phyloP scores from a whole-genome alignment of 2,113 vertebrate genomes.

The Hypocryptadius cinnamomeus region DNA sequence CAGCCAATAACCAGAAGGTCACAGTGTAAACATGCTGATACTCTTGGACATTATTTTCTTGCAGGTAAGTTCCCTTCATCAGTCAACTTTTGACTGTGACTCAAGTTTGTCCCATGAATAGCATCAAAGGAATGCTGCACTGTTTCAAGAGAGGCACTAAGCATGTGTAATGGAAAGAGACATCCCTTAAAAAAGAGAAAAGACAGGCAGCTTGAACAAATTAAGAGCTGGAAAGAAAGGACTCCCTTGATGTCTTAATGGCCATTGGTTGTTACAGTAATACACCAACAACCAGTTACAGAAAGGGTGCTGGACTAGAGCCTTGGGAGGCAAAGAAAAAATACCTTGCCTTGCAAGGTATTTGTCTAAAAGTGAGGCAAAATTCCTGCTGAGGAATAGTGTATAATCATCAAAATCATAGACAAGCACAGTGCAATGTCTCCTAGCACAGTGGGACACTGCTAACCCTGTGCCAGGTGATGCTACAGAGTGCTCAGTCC shows the following conservation, averaged over 20 bases:
- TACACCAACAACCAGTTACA: background rate
- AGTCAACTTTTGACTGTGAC: too few relatives aligned
- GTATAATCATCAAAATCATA: background rate
- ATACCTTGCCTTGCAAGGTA: background rate
- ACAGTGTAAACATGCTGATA: background rate
- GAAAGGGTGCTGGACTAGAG: background rate
- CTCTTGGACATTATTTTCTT: background rate
- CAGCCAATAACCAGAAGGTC: background rate
- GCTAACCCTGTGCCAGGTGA: background rate
- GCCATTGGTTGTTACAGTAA: background rate
- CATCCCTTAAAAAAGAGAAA: background rate
- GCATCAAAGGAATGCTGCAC: background rate
- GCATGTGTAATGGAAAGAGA: background rate
- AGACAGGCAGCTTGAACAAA: background rate
- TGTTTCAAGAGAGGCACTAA: background rate
- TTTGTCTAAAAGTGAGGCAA: background rate
- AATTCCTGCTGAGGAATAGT: background rate
- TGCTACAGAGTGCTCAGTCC: background rate
- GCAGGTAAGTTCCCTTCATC: slow-evolving; percentile 14
- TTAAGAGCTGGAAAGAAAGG: background rate
- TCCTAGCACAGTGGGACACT: background rate
- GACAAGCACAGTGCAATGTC: accelerated
- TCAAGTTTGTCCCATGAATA: background rate
- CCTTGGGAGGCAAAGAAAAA: background rate
- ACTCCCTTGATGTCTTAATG: background rate